Conservation (phyloP, 2,888 invertebrate species). For the Ischnura elegans region DNA sequence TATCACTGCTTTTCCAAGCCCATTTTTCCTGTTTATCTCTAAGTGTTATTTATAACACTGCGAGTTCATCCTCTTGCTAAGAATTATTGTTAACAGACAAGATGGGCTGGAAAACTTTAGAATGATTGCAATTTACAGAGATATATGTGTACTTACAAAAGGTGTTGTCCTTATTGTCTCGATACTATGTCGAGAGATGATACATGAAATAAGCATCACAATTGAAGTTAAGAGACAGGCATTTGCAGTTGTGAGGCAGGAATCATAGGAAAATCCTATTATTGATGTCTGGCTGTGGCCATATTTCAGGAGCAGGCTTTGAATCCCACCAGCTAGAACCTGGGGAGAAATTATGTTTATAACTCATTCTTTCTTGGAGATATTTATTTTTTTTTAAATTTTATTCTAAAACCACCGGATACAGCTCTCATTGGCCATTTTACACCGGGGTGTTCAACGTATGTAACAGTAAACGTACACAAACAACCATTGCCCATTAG, state of each 20-base stretch:
- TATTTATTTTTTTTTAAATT: no score
- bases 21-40: no score
- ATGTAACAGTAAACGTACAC: no score
- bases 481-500: no score
- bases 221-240: constrained; percentile 34
- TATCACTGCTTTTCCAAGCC: no score
- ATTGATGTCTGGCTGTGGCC: constrained; percentile 39
- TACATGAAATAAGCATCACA: constrained; percentile 34
- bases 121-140: no score
- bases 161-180: constrained; percentile 7
- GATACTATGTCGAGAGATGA: constrained; percentile 19
- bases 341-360: not conserved
- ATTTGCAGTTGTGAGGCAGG: constrained; percentile 57
- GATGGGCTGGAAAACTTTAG: no score
- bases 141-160: constrained; percentile 51
- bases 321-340: constrained; percentile 44
- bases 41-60: no score
- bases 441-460: no score
- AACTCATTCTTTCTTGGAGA: no score
- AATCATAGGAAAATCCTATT: constrained; percentile 52
- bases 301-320: constrained; percentile 14
- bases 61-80: not conserved
- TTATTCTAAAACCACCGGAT: no score
- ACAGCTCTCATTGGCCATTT: no score
- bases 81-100: not conserved